phyloP scores from a whole-genome alignment of 2,113 vertebrate genomes.

The Rhinopomastus cyanomelas region DNA sequence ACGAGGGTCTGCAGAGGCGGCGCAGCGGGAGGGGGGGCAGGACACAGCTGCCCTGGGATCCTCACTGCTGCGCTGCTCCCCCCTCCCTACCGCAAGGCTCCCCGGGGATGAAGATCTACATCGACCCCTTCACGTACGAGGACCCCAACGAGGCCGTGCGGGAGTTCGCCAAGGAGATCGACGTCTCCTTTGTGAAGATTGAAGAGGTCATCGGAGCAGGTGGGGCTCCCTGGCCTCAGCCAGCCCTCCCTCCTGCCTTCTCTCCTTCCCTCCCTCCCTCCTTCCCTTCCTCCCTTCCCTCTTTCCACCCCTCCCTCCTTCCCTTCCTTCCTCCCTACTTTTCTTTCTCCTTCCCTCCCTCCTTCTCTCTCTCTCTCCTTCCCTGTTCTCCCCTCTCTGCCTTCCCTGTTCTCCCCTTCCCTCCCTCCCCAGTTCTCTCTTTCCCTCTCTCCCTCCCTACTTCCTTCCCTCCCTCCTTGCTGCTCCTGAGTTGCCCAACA shows the following conservation, averaged over 20 bases:
- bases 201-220: constrained; percentile 99
- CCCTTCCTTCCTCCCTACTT: too few relatives aligned
- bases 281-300: too few relatives aligned
- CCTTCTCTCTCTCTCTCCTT: not conserved
- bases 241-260: not conserved
- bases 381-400: too few relatives aligned
- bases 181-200: constrained; percentile 98
- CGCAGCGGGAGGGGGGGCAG: not conserved
- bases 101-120: constrained; percentile 99
- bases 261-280: too few relatives aligned
- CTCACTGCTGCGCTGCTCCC: constrained; percentile 21
- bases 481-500: not conserved
- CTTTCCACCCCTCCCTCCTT: too few relatives aligned
- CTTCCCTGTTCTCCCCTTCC: too few relatives aligned
- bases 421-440: too few relatives aligned
- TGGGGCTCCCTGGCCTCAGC: constrained; percentile 53
- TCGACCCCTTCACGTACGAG: constrained; percentile 98
- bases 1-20: not conserved
- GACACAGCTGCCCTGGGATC: not conserved
- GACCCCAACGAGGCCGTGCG: constrained; percentile 97
- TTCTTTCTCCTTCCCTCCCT: too few relatives aligned
- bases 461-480: not conserved
- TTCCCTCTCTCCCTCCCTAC: too few relatives aligned
- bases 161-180: constrained; percentile 98
- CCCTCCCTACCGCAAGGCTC: constrained; percentile 81